Percentiles rank a stretch among this genome's conserved stretches.
Evolutionary conservation across 2,888 invertebrate genomes (phyloP).

Genomic region (Tanypteryx hageni): DNA sequence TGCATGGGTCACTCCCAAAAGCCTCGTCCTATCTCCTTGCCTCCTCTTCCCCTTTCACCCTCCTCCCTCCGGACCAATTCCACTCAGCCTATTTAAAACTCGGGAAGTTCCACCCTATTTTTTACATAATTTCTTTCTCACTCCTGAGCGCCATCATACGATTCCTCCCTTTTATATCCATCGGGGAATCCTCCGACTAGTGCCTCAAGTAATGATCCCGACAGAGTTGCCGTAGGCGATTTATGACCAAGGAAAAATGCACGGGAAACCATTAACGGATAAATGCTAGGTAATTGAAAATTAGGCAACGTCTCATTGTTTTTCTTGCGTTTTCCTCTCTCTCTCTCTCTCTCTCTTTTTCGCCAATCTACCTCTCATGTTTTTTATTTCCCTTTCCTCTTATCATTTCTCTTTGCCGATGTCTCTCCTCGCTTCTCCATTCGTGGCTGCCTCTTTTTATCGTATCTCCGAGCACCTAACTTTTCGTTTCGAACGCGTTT

Average conservation of each 20-base stretch:
- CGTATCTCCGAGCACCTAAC: not conserved
- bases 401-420: not conserved
- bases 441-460: not conserved
- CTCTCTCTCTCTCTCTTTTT: not conserved
- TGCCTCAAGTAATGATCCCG: slow-evolving; percentile 7
- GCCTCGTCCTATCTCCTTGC: not conserved
- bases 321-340: too few species aligned
- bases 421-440: not conserved
- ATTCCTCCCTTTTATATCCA: not conserved
- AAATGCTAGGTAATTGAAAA: not conserved
- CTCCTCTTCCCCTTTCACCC: not conserved
- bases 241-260: not conserved
- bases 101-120: not conserved
- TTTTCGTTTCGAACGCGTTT: not conserved
- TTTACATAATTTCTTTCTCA: not conserved
- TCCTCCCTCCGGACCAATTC: not conserved
- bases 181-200: not conserved
- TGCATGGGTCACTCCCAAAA: not conserved
- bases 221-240: not conserved
- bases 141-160: not conserved
- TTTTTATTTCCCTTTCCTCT: not conserved
- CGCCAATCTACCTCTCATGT: not conserved
- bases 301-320: not conserved
- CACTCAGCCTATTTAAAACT: not conserved
- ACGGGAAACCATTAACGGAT: not conserved